phyloP scores from a whole-genome alignment of 2,113 vertebrate genomes.

The Bombycilla garrulus region DNA sequence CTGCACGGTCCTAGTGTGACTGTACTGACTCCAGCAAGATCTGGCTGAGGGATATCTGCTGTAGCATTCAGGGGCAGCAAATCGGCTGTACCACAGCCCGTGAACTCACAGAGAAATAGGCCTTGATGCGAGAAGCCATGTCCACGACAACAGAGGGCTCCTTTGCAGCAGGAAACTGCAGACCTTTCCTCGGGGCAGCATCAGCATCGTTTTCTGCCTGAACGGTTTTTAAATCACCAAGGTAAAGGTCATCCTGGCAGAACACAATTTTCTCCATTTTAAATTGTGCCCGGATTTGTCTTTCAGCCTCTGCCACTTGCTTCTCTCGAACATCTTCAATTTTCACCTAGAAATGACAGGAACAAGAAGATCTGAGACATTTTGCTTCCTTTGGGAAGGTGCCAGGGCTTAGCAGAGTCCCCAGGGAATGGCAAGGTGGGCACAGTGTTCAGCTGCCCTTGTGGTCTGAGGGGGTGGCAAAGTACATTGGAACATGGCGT shows the following conservation, averaged over 20 bases:
- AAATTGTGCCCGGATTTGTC: slow-evolving; percentile 78
- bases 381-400: background rate
- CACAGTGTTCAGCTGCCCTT: background rate
- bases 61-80: background rate
- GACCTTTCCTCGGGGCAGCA: background rate
- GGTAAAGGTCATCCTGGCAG: slow-evolving; percentile 83
- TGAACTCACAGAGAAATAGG: slow-evolving; percentile 63
- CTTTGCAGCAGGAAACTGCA: fast-evolving
- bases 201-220: background rate
- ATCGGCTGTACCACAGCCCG: background rate
- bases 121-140: slow-evolving; percentile 23
- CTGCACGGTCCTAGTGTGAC: background rate
- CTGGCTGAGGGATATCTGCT: background rate
- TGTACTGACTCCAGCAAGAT: fast-evolving
- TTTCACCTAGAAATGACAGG: slow-evolving; percentile 63
- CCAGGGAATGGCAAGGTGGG: background rate
- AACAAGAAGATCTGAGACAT: background rate
- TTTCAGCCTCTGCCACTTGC: slow-evolving; percentile 68
- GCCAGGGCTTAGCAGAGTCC: background rate
- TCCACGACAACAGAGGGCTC: background rate
- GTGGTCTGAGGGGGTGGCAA: too few species aligned
- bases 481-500: background rate
- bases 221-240: background rate
- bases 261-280: slow-evolving; percentile 86
- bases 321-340: slow-evolving; percentile 75